Evolutionary conservation across 2,797 vertebrate species (phyloP).

Genomic region (Decapterus maruadsi): DNA sequence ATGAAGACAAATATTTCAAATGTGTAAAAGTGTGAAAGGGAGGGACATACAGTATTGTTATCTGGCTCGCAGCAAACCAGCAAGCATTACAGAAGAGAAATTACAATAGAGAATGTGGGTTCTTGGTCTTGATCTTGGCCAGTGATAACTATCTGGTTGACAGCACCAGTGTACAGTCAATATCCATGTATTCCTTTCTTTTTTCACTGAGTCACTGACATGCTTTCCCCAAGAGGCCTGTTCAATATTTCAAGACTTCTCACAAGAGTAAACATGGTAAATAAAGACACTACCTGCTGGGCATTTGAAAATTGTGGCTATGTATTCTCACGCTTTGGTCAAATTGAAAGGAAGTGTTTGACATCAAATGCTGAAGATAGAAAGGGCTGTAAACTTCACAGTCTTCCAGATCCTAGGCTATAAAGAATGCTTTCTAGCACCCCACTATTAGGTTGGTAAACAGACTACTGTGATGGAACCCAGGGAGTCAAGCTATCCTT

Average conservation of each 20-base stretch:
- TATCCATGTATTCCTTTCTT: constrained; percentile 53
- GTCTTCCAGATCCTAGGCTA: constrained; percentile 19
- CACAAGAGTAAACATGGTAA: constrained; percentile 76
- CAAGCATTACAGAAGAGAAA: constrained; percentile 30
- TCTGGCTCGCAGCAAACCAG: constrained; percentile 32
- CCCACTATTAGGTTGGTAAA: constrained; percentile 42
- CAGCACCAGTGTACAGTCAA: constrained; percentile 44
- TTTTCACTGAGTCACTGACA: constrained; percentile 65
- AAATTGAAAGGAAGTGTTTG: constrained; percentile 74
- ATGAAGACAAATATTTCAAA: constrained; percentile 37
- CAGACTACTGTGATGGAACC: constrained; percentile 41
- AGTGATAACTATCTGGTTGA: constrained; percentile 53
- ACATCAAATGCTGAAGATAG: constrained; percentile 79
- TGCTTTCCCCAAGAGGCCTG: constrained; percentile 57
- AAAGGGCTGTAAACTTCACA: constrained; percentile 52
- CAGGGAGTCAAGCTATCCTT: constrained; percentile 45
- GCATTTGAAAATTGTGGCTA: constrained; percentile 71
- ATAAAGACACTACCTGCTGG: constrained; percentile 74
- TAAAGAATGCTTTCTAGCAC: constrained; percentile 45
- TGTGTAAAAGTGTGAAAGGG: too few relatives aligned
- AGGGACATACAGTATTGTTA: too few relatives aligned
- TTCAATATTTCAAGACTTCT: constrained; percentile 83
- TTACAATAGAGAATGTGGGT: constrained; percentile 34
- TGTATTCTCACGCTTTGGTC: constrained; percentile 70
- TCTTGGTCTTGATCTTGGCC: constrained; percentile 11